A percentile compares a stretch with the other conserved stretches of the same genome.
These are phyloP conservation scores for Magallana ariakensis DNA, from an alignment of 1,140 invertebrate genomes.

Conservation along the genomic window DNA sequence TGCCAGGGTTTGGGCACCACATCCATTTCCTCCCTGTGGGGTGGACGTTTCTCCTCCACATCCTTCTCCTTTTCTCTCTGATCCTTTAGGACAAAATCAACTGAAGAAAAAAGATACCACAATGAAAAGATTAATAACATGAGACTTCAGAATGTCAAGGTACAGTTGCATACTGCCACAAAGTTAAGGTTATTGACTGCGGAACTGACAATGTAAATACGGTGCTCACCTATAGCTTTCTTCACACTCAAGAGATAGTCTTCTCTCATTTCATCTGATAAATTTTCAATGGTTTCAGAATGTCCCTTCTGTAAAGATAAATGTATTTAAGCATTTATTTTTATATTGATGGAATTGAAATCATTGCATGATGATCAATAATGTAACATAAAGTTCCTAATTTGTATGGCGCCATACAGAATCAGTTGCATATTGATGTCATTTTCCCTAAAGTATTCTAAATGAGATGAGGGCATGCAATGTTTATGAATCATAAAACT, in stretches of 20 bases:
- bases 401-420: too few species aligned
- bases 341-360: too few species aligned
- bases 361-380: too few species aligned
- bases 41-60: conserved; percentile 74
- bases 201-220: not conserved
- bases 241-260: conserved; percentile 92
- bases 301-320: conserved; percentile 70
- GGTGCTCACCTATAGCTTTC: conserved; percentile 84
- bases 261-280: conserved; percentile 83
- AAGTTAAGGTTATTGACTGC: not conserved
- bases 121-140: not conserved
- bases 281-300: conserved; percentile 76
- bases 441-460: too few species aligned
- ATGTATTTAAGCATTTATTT: too few species aligned
- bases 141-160: too few species aligned
- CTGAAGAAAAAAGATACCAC: conserved; percentile 65
- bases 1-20: conserved; percentile 85
- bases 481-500: too few species aligned
- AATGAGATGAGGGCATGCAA: too few species aligned
- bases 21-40: conserved; percentile 82
- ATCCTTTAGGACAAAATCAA: conserved; percentile 92
- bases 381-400: too few species aligned
- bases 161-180: not conserved
- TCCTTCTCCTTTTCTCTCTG: conserved; percentile 81
- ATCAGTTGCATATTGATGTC: too few species aligned